Conservation (phyloP, 2,888 invertebrate species). For the Eulithis prunata region DNA sequence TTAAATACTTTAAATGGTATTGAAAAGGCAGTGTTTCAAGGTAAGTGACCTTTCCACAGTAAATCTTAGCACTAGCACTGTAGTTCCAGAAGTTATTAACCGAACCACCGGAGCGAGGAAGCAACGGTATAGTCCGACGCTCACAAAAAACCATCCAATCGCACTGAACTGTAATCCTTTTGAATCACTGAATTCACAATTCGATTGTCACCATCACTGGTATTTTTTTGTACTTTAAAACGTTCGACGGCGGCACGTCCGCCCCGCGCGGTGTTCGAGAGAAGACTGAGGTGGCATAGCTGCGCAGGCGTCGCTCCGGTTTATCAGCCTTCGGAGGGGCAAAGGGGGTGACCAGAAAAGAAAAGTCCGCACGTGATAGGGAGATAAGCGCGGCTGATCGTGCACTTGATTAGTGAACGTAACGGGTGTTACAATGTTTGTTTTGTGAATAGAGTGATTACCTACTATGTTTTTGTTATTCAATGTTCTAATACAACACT, state of each 20-base stretch:
- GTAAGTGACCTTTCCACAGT: constrained; percentile 80
- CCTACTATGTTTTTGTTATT: background rate
- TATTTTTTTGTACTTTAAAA: constrained; percentile 41
- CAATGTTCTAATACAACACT: background rate
- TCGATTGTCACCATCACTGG: constrained; percentile 57
- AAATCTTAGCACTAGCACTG: constrained; percentile 79
- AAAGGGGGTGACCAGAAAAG: constrained; percentile 64
- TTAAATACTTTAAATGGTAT: constrained; percentile 34
- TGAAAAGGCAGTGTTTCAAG: constrained; percentile 55
- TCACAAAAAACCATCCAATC: constrained; percentile 48
- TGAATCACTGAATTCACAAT: constrained; percentile 41
- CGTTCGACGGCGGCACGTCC: constrained; percentile 53
- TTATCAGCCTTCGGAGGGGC: constrained; percentile 79
- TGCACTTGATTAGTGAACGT: constrained; percentile 43
- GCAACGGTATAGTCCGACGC: constrained; percentile 73
- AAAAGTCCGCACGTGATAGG: constrained; percentile 77
- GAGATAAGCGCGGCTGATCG: constrained; percentile 61
- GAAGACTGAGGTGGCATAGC: constrained; percentile 70
- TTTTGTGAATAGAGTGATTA: constrained; percentile 31
- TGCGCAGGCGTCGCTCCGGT: constrained; percentile 74
- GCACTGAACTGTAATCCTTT: constrained; percentile 45
- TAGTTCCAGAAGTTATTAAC: constrained; percentile 77
- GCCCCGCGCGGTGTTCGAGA: constrained; percentile 55
- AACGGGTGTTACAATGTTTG: constrained; percentile 36
- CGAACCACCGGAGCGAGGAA: constrained; percentile 75